A percentile compares a stretch with the other conserved stretches of the same genome.
phyloP scores from a whole-genome alignment of 2,797 vertebrate genomes.

The Natrix natrix region DNA sequence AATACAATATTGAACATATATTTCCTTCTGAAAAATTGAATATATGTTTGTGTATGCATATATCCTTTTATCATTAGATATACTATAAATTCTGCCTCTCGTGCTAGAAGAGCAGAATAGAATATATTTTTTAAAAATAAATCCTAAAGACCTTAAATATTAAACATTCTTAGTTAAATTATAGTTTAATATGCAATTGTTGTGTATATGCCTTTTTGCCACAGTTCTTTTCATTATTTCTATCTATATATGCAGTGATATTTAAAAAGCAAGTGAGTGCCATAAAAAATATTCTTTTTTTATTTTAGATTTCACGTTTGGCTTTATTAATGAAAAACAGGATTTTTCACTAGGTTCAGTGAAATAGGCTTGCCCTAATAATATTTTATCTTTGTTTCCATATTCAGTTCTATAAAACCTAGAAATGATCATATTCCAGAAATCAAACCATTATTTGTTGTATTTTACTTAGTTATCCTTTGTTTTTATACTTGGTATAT shows the following conservation, averaged over 20 bases:
- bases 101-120: neutral
- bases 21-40: constrained; percentile 6
- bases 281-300: neutral
- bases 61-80: neutral
- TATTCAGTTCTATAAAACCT: neutral
- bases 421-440: neutral
- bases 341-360: neutral
- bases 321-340: neutral
- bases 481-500: neutral
- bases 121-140: neutral
- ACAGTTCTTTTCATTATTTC: neutral
- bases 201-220: neutral
- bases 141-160: neutral
- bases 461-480: neutral
- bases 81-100: neutral
- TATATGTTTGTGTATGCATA: neutral
- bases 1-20: neutral
- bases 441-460: neutral
- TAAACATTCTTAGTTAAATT: neutral
- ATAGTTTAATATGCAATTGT: neutral
- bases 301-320: neutral
- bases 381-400: neutral
- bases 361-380: neutral
- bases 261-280: neutral
- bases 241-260: neutral